Percentiles rank a stretch among this genome's conserved stretches.
Evolutionary conservation across 2,113 vertebrate species (phyloP).

Genomic region (Cottus gobio): DNA sequence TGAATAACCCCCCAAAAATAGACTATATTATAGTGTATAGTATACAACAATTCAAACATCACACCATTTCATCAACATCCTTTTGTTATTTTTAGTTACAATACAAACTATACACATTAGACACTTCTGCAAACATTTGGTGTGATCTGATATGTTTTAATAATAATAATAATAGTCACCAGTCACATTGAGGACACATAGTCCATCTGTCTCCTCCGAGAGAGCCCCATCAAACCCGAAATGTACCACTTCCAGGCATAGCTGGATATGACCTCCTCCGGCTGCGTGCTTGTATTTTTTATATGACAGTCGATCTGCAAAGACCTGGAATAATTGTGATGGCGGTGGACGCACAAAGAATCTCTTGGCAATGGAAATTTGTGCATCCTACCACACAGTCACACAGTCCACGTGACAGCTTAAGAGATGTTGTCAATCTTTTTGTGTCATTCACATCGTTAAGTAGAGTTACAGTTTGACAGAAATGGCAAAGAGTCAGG

Average conservation of each 20-base stretch:
- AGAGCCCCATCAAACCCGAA: neutral
- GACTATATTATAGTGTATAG: neutral
- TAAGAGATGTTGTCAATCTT: neutral
- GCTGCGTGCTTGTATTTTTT: neutral
- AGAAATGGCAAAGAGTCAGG: neutral
- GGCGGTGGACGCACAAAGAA: neutral
- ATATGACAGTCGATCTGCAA: constrained; percentile 1
- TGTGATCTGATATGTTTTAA: neutral
- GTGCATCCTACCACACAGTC: neutral
- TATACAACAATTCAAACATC: neutral
- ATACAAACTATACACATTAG: neutral
- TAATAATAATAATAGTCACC: neutral
- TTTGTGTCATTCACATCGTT: neutral
- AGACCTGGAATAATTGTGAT: neutral
- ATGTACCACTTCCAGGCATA: neutral
- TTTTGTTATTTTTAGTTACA: neutral
- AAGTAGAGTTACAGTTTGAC: neutral
- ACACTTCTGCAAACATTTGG: neutral
- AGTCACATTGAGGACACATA: neutral
- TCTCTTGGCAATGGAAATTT: neutral
- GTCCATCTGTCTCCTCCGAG: constrained; percentile 4
- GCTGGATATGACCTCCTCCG: neutral
- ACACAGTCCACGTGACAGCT: neutral
- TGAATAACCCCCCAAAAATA: neutral
- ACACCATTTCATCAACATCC: neutral